These are phyloP conservation scores for Drosophila vallismaia DNA, from an alignment of 2,888 invertebrate genomes.

Conservation along the genomic window DNA sequence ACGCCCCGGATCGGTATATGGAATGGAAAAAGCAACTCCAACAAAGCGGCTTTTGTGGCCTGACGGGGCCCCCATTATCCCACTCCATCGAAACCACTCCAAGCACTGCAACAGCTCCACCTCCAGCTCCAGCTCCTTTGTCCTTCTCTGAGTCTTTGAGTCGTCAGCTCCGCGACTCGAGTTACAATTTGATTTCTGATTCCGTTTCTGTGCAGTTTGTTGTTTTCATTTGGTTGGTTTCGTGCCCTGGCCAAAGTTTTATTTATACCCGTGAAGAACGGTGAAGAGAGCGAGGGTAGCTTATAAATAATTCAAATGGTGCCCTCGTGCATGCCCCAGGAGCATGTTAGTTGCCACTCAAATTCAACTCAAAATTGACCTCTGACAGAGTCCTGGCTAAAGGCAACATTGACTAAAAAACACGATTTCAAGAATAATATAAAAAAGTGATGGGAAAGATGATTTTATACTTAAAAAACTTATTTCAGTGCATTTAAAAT, in stretches of 20 bases:
- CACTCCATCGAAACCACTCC: constrained; percentile 26
- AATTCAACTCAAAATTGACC: constrained; percentile 38
- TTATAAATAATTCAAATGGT: constrained; percentile 69
- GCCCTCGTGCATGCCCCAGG: constrained; percentile 41
- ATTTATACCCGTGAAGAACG: constrained; percentile 53
- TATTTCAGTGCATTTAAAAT: neutral
- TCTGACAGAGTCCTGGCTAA: constrained; percentile 40
- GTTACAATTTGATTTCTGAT: constrained; percentile 74
- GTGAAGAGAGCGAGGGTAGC: constrained; percentile 35
- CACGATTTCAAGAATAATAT: constrained; percentile 19
- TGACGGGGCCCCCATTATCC: constrained; percentile 3
- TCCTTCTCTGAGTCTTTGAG: constrained; percentile 20
- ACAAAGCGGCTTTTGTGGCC: constrained; percentile 67
- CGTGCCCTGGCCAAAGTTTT: constrained; percentile 59
- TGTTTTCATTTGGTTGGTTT: constrained; percentile 38
- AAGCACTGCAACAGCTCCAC: constrained; percentile 39
- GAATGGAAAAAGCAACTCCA: constrained; percentile 41
- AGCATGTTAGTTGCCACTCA: constrained; percentile 7
- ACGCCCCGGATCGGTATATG: constrained; percentile 46
- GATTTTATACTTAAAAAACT: constrained; percentile 22
- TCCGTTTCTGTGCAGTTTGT: constrained; percentile 48
- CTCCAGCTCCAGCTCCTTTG: constrained; percentile 44
- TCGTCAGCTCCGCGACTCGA: constrained; percentile 52
- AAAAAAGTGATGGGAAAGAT: neutral
- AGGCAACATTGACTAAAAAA: constrained; percentile 23